Evolutionary conservation across 2,113 vertebrate species (phyloP).

Genomic region (Menidia beryllina): DNA sequence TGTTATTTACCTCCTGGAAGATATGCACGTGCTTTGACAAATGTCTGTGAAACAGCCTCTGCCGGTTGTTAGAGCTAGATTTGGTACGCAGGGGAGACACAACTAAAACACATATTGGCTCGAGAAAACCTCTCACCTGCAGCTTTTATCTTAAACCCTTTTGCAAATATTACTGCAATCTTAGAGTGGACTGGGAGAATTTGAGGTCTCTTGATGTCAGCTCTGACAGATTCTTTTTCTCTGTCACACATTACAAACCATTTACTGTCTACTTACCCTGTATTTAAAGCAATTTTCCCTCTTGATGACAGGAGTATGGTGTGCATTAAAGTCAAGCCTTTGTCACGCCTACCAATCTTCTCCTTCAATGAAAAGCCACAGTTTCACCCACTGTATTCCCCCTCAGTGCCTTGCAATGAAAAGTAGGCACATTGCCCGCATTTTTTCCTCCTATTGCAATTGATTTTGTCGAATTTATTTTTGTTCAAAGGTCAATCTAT

Average conservation of each 20-base stretch:
- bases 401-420: slow-evolving; percentile 19
- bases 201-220: slow-evolving; percentile 67
- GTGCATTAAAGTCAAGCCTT: slow-evolving; percentile 74
- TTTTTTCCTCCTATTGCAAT: not conserved
- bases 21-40: slow-evolving; percentile 49
- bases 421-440: not conserved
- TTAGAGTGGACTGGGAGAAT: slow-evolving; percentile 59
- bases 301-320: slow-evolving; percentile 61
- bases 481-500: not conserved
- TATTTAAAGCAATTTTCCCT: slow-evolving; percentile 80
- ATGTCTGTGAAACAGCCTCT: slow-evolving; percentile 29
- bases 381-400: slow-evolving; percentile 39
- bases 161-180: slow-evolving; percentile 75
- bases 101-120: slow-evolving; percentile 54
- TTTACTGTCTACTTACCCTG: slow-evolving; percentile 78
- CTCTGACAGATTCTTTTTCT: slow-evolving; percentile 73
- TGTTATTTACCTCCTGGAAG: slow-evolving; percentile 40
- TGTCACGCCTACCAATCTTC: slow-evolving; percentile 55
- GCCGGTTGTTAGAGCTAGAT: slow-evolving; percentile 43
- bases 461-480: not conserved
- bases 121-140: slow-evolving; percentile 63
- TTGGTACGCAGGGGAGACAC: slow-evolving; percentile 25
- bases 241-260: slow-evolving; percentile 71
- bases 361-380: slow-evolving; percentile 51
- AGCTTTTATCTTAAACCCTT: slow-evolving; percentile 74